A percentile compares a stretch with the other conserved stretches of the same genome.
Evolutionary conservation across 2,797 vertebrate genomes (phyloP).

Genomic region (Ambastaia sidthimunki): DNA sequence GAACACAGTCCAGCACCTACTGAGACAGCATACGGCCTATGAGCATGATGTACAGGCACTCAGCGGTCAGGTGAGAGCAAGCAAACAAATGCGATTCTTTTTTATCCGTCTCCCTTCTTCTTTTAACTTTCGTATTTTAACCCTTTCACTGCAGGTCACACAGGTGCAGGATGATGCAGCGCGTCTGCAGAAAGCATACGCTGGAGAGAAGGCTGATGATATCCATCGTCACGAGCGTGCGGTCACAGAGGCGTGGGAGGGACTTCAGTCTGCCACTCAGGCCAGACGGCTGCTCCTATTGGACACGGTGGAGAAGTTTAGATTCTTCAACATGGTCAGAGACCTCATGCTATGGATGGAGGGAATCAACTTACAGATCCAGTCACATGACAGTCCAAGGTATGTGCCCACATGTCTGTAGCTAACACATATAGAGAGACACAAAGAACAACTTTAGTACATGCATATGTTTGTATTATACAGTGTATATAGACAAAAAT

Average conservation of each 20-base stretch:
- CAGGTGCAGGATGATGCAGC: conserved; percentile 92
- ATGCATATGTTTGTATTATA: no score
- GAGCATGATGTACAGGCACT: conserved; percentile 95
- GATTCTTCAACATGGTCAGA: conserved; percentile 89
- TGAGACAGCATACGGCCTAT: conserved; percentile 87
- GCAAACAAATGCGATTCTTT: conserved; percentile 49
- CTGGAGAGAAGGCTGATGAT: conserved; percentile 92
- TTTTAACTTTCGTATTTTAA: conserved; percentile 46
- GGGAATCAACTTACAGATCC: conserved; percentile 89
- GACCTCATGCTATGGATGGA: conserved; percentile 97
- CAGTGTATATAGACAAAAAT: no score
- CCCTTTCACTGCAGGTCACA: conserved; percentile 78
- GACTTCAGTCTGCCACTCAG: conserved; percentile 81
- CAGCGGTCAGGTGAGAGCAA: conserved; percentile 80
- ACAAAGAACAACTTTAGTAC: not conserved
- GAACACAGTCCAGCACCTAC: conserved; percentile 89
- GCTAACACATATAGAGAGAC: not conserved
- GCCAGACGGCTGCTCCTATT: conserved; percentile 85
- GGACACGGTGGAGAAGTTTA: conserved; percentile 93
- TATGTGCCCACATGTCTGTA: conserved; percentile 53
- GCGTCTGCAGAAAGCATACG: conserved; percentile 90
- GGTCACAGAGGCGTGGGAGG: conserved; percentile 87
- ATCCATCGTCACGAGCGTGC: conserved; percentile 87
- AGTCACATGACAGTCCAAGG: conserved; percentile 92
- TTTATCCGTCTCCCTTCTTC: no score